Base-by-base conservation (phyloP, 2,113 vertebrate species). In the Talpa occidentalis region DNA sequence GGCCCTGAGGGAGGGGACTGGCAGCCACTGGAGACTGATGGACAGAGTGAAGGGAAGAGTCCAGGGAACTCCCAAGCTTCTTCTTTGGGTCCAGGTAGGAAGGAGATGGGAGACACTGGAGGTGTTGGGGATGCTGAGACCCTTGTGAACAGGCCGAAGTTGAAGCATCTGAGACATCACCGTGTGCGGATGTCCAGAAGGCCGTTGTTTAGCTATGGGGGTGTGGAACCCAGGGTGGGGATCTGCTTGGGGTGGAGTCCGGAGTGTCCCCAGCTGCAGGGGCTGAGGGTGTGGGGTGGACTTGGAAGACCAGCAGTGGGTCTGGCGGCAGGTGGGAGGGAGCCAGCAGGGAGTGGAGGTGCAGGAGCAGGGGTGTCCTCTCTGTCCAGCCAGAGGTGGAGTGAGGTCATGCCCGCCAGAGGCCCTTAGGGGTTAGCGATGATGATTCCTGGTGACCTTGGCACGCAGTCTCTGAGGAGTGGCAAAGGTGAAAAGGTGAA, bases 361-460 rank as follows among this genome's bases (percentile, higher is more conserved):
- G 60, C n/a, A 17, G 40, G 78, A 81, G 30, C 5, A 6, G 24
- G 78, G 72, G 30, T 15, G 40, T n/a, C 35, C 54, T 79, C 44
- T 35, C 44, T 26, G 64, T 32, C 59, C 47, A 32, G 32, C 30
- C 74, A 70, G 80, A 59, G 59, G 44, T 4, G 15, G 59, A 56
- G 47, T 10, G 54, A 54, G 73, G 9, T 19, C 37, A 12, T 30
- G 35, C 37, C 69, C 1, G 1, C 70, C 42, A 16, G 59, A 35
- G 8, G 24, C 17, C 74, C 64, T 90, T 66, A 56, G 66, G n/a
- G 47, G 69, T 90, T 42, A 37, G 47, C 35, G 70, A 59, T 24
- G 69, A 42, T 35, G 56, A 49, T 30, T 26, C 2, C 62, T 19
- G 64, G 66, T 83, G 92, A 54, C 95, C 92, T 83, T 76, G 96